Evolutionary conservation across 2,888 invertebrate genomes (phyloP), one percentile per base, ranked within the genome.

Genomic region (Spodoptera littoralis): DNA sequence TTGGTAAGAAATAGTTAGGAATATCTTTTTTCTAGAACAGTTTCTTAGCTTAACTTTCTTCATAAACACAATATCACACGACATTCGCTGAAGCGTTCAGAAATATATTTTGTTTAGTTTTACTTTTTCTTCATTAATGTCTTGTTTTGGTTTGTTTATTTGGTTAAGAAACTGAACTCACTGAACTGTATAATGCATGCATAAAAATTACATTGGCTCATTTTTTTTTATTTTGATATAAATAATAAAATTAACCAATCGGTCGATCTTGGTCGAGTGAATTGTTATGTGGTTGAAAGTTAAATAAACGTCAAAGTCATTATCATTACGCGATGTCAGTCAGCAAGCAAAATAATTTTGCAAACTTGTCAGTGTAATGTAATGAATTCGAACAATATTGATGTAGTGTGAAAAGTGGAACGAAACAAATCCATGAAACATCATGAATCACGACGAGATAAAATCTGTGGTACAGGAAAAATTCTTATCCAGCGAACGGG

Each of bases 401-500:
- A 59, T 76, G 65, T 65, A 59, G 65, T 68, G 65, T 73, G 68
- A 44, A 67, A 79, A 63, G 67, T 70, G 76, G 57, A 67, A 63
- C 65, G 61, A 73, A 67, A 69, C 64, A 73, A 65, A 70, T 58
- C 53, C 54, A 50, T 77, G 61, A 82, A 81, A 77, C 80, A 91
- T 86, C 86, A 94, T 94, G 94, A 94, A 94, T 88, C 90, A 92
- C 86, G 93, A 94, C 66, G 93, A 93, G 65, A 91, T 94, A 73
- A 92, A 91, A 83, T 87, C 88, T 54, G 93, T 94, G 72, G 92
- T 94, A 63, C 94, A 94, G 80, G 94, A 94, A 76, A 95, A 95
- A 81, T 95, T 95, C 73, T 86, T 93, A 59, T 91, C 92, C 24
- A 94, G 93, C 77, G 95, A 95, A 79, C 86, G 86, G 66, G 95